Conservation (phyloP, 2,888 invertebrate species). For the Drosophila testacea region DNA sequence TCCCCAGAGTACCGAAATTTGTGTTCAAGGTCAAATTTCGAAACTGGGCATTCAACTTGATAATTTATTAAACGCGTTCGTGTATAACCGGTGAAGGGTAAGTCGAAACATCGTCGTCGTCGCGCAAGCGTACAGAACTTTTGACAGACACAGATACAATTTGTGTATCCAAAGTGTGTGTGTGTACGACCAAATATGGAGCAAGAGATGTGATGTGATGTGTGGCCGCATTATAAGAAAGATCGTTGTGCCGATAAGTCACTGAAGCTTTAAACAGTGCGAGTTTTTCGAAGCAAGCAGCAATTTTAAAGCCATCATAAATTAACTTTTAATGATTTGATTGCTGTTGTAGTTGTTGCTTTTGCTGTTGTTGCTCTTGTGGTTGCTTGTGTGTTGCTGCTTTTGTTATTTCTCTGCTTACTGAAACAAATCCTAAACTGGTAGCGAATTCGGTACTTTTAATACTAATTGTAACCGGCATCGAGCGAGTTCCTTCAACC, state of each 20-base stretch:
- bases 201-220: conserved; percentile 41
- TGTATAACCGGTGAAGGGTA: conserved; percentile 63
- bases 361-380: conserved; percentile 4
- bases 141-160: conserved; percentile 37
- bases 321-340: conserved; percentile 49
- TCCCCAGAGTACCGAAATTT: conserved; percentile 68
- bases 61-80: conserved; percentile 81
- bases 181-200: conserved; percentile 49
- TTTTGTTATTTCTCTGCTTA: conserved; percentile 10
- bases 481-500: conserved; percentile 68
- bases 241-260: conserved; percentile 51
- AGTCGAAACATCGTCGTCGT: conserved; percentile 28
- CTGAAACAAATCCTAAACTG: conserved; percentile 25
- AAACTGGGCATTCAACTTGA: conserved; percentile 83
- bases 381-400: conserved; percentile 8
- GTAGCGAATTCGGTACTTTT: conserved; percentile 32
- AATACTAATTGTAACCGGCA: conserved; percentile 30
- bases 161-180: conserved; percentile 3
- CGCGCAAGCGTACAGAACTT: conserved; percentile 71
- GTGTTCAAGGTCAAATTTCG: conserved; percentile 82
- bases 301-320: conserved; percentile 36
- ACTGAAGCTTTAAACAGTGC: conserved; percentile 33
- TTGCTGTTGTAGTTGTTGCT: conserved; percentile 17
- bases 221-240: conserved; percentile 44
- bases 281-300: conserved; percentile 17